Evolutionary conservation across 2,113 vertebrate species (phyloP).

Genomic region (Pungitius pungitius): DNA sequence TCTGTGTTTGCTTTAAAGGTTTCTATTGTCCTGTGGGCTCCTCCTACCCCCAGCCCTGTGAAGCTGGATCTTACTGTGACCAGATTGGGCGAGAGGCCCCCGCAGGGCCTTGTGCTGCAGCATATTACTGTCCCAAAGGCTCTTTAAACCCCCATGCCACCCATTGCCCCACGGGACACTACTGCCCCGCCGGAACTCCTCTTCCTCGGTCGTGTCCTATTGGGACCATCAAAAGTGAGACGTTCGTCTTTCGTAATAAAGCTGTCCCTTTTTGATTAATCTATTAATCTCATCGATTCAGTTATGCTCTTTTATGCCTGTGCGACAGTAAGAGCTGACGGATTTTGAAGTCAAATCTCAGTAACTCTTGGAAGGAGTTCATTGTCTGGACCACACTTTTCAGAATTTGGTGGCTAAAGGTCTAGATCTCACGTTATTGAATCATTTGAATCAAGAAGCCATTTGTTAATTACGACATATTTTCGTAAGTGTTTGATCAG

Average conservation of each 20-base stretch:
- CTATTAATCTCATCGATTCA: not conserved
- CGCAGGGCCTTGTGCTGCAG: slow-evolving; percentile 71
- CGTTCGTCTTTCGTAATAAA: not conserved
- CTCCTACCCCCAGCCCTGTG: slow-evolving; percentile 78
- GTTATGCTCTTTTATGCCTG: not conserved
- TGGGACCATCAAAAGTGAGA: slow-evolving; percentile 78
- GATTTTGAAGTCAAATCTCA: not conserved
- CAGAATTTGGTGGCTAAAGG: not conserved
- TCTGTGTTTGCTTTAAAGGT: slow-evolving; percentile 68
- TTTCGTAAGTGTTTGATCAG: not conserved
- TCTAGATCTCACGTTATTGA: not conserved
- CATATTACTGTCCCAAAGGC: slow-evolving; percentile 83
- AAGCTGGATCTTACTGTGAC: slow-evolving; percentile 82
- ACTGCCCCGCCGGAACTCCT: slow-evolving; percentile 83
- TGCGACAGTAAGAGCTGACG: not conserved
- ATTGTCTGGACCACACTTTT: not conserved
- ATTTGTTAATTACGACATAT: not conserved
- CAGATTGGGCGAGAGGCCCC: slow-evolving; percentile 68
- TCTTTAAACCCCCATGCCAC: slow-evolving; percentile 67
- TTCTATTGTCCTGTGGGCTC: slow-evolving; percentile 84
- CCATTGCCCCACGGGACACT: slow-evolving; percentile 81
- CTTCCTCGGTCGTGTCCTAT: slow-evolving; percentile 74
- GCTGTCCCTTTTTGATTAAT: slow-evolving; percentile 5
- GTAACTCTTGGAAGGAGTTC: not conserved
- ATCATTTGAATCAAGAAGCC: not conserved